A percentile compares a stretch with the other conserved stretches of the same genome.
These are phyloP conservation scores for Puffinus mauretanicus DNA, from an alignment of 2,113 vertebrate genomes.

Conservation along the genomic window DNA sequence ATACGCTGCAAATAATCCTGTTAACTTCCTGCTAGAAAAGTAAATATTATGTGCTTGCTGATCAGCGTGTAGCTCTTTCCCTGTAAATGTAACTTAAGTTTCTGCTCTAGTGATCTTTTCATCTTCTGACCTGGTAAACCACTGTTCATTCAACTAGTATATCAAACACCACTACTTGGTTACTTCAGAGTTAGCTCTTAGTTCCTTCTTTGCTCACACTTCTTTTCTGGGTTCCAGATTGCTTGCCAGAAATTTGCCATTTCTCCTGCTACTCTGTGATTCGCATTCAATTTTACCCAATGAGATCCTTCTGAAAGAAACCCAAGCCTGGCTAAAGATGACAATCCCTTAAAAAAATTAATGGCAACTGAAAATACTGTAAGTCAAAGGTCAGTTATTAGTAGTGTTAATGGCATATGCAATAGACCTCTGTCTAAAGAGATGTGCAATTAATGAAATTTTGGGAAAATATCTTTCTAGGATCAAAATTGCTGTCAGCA, in stretches of 20 bases:
- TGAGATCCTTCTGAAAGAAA: not conserved
- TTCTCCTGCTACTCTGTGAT: not conserved
- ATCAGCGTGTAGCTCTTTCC: not conserved
- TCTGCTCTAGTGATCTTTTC: not conserved
- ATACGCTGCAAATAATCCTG: not conserved
- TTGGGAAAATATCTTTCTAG: not conserved
- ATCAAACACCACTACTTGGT: not conserved
- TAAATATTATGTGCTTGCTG: not conserved
- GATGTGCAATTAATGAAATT: not conserved
- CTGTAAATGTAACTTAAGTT: not conserved
- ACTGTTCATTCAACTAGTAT: not conserved
- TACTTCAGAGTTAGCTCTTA: not conserved
- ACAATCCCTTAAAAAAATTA: not conserved
- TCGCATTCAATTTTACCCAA: not conserved
- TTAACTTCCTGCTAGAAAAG: not conserved
- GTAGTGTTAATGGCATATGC: not conserved
- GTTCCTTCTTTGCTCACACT: not conserved
- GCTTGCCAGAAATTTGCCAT: not conserved
- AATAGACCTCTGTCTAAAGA: not conserved
- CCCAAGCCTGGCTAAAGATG: not conserved
- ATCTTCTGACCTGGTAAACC: not conserved
- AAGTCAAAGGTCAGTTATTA: not conserved
- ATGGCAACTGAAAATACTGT: not conserved
- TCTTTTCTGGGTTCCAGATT: not conserved
- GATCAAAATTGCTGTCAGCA: not conserved